A percentile compares a stretch with the other conserved stretches of the same genome.
Evolutionary conservation across 2,797 vertebrate genomes (phyloP).

Genomic region (Acipenser ruthenus): DNA sequence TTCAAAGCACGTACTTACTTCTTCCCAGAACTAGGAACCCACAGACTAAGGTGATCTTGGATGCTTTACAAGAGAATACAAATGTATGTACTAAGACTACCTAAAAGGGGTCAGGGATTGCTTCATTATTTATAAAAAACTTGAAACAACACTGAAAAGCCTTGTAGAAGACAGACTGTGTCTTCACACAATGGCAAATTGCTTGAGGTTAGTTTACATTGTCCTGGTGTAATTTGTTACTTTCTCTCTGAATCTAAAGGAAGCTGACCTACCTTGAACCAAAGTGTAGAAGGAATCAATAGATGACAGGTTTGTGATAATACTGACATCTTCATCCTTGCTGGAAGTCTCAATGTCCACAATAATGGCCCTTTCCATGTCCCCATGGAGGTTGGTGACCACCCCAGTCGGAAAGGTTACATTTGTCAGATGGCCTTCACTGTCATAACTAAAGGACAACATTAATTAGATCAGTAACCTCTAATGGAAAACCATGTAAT

Average conservation of each 20-base stretch:
- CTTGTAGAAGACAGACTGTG: conserved; percentile 2
- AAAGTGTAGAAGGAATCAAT: conserved; percentile 89
- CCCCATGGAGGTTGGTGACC: conserved; percentile 86
- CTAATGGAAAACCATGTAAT: conserved; percentile 29
- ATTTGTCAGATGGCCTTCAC: conserved; percentile 89
- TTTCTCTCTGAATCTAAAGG: conserved; percentile 2
- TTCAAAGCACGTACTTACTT: neutral
- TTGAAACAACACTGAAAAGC: neutral
- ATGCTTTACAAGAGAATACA: too few species aligned
- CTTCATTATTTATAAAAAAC: conserved; percentile 7
- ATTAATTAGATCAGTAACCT: conserved; percentile 17
- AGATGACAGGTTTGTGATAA: conserved; percentile 86
- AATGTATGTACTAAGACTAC: neutral
- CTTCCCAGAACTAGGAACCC: neutral
- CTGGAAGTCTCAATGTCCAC: conserved; percentile 89
- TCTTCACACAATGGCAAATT: conserved; percentile 41
- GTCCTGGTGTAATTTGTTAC: conserved; percentile 35
- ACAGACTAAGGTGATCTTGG: neutral
- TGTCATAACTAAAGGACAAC: conserved; percentile 77
- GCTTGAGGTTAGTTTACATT: conserved; percentile 49
- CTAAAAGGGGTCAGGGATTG: neutral
- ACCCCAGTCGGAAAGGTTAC: conserved; percentile 94
- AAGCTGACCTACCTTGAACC: conserved; percentile 75
- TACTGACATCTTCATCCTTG: conserved; percentile 87
- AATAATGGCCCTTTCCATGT: conserved; percentile 80